Percentiles rank a stretch among this genome's conserved stretches.
Evolutionary conservation across 2,888 invertebrate genomes (phyloP).

Genomic region (Hypomecis atomaria): DNA sequence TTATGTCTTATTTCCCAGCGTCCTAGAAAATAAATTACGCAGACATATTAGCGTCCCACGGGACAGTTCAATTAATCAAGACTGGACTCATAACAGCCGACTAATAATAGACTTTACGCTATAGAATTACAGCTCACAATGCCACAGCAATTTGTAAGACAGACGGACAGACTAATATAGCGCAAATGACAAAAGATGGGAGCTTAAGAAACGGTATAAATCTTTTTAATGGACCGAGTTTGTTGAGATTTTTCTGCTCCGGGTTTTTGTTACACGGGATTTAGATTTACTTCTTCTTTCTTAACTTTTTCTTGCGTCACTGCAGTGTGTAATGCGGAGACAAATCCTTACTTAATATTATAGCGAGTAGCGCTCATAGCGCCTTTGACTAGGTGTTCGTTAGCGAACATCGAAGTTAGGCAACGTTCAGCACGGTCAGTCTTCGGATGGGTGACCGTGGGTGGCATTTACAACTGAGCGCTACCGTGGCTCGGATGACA

Average conservation of each 20-base stretch:
- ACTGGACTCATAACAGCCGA: background rate
- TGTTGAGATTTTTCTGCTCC: background rate
- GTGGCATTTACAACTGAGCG: too few relatives aligned
- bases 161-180: conserved; percentile 22
- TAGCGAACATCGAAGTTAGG: too few relatives aligned
- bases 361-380: too few relatives aligned
- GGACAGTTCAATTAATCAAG: conserved; percentile 26
- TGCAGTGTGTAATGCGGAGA: too few relatives aligned
- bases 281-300: background rate
- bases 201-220: conserved; percentile 27
- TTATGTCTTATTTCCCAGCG: conserved; percentile 18
- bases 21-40: conserved; percentile 41
- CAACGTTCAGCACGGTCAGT: too few relatives aligned
- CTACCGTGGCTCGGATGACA: too few relatives aligned
- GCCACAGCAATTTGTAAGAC: background rate
- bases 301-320: too few relatives aligned
- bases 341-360: too few relatives aligned
- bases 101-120: conserved; percentile 11
- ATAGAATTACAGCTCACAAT: conserved; percentile 13
- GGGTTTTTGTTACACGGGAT: background rate
- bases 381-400: too few relatives aligned
- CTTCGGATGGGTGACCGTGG: too few relatives aligned
- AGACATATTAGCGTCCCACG: conserved; percentile 35
- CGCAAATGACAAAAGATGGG: conserved; percentile 26
- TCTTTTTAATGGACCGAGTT: conserved; percentile 20